Conservation (phyloP, 2,113 vertebrate genomes). For the Numida meleagris region DNA sequence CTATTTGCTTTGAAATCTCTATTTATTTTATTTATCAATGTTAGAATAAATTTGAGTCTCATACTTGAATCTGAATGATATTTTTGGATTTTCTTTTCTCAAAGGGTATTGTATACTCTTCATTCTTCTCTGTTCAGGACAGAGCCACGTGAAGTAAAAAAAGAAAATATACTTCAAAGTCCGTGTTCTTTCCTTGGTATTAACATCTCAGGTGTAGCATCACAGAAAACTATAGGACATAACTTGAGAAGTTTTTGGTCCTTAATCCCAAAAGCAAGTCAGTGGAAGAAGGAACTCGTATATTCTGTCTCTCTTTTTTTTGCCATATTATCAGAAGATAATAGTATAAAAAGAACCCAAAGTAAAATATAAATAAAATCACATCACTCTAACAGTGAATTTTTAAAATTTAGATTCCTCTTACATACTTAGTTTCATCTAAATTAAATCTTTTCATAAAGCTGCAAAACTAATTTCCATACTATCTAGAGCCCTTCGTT, state of each 20-base stretch:
- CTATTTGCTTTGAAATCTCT: background rate
- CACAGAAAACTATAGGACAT: slow-evolving; percentile 22
- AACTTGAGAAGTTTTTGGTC: slow-evolving; percentile 29
- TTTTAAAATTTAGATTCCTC: background rate
- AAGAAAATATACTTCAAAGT: background rate
- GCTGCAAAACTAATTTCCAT: background rate
- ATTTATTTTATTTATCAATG: background rate
- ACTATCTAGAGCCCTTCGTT: background rate
- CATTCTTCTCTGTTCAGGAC: background rate
- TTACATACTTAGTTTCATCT: background rate
- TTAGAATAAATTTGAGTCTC: background rate
- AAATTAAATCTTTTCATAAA: background rate
- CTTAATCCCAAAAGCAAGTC: slow-evolving; percentile 5
- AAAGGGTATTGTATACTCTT: background rate
- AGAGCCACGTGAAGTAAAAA: background rate
- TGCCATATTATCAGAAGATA: background rate
- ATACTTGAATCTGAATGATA: background rate
- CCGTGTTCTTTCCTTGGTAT: background rate
- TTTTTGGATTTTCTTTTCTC: background rate
- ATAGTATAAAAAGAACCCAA: background rate
- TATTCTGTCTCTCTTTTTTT: background rate
- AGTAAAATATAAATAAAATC: background rate
- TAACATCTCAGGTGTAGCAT: background rate
- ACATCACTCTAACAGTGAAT: background rate
- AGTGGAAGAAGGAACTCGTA: background rate